Base-by-base conservation (phyloP, 2,797 vertebrate species). In the Sebastes itinus region DNA sequence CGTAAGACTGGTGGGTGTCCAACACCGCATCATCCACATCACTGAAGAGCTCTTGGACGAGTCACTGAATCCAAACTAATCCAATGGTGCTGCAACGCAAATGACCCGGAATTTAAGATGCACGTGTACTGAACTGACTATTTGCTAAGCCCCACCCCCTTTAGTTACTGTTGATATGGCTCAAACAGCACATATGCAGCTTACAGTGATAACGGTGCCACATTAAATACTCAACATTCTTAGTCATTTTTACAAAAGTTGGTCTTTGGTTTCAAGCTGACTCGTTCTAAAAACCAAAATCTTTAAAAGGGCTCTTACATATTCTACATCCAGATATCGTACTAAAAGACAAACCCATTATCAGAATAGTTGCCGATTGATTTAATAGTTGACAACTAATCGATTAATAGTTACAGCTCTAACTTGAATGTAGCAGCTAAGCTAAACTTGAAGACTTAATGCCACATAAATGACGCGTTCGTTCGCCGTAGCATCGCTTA, bases 1-100 rank as follows among this genome's bases (percentile, higher is more conserved):
- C 7, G 9, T 3, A 46, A 64, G 74, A 52, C 35, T 55, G n/a
- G 81, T 85, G 88, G 88, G 80, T 52, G 83, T 81, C 63, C n/a
- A 5, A 16, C 16, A 6, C 62, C n/a, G 69, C 72, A 67, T 38
- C 68, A 49, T 67, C 49, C 27, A 25, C 67, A 68, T 22, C 65
- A 16, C 28, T 85, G 60, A n/a, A 81, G 81, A 54, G 77, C 85
- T 72, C 78, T 80, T 61, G 38, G 38, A 42, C 1, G 0, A 16
- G 38, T 42, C 73, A 20, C 59, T 68, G 62, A 11, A 59, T 72
- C 60, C 59, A 69, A 75, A 79, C 25, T 9, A 9, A 60, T 70
- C 14, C 32, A 55, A 84, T 60, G 32, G 72, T 20, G 59, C 71
- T 82, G 49, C 11, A 68, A 33, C 2, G 42, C 22, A 64, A 82